Evolutionary conservation across 1,140 invertebrate genomes (phyloP).

Genomic region (Drosophila sucinea): DNA sequence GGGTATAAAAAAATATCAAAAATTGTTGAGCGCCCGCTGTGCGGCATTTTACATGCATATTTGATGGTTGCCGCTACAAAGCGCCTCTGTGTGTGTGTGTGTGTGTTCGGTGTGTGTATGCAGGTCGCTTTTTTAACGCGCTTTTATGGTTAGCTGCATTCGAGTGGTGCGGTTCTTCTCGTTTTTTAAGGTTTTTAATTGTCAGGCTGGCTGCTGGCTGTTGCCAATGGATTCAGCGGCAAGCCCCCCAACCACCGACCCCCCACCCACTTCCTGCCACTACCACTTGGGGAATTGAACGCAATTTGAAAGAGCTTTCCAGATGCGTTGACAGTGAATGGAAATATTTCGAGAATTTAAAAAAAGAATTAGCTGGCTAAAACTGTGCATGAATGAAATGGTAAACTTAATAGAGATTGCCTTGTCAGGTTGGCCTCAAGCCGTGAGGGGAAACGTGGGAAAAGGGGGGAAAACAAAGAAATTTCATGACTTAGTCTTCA

Average conservation of each 20-base stretch:
- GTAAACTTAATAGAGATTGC: neutral
- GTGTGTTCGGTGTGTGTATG: constrained; percentile 33
- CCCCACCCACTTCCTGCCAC: too few species aligned
- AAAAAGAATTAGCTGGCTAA: constrained; percentile 9
- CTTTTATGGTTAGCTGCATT: constrained; percentile 73
- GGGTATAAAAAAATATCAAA: constrained; percentile 18
- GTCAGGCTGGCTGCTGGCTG: constrained; percentile 38
- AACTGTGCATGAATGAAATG: neutral
- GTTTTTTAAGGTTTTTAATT: constrained; percentile 56
- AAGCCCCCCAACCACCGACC: too few species aligned
- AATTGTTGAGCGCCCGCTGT: constrained; percentile 51
- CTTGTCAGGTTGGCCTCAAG: neutral
- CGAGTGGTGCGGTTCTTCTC: constrained; percentile 29
- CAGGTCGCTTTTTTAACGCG: constrained; percentile 60
- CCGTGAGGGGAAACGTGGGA: too few species aligned
- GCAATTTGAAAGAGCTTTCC: constrained; percentile 65
- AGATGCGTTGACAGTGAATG: constrained; percentile 27
- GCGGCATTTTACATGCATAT: constrained; percentile 52
- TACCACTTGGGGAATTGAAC: constrained; percentile 14
- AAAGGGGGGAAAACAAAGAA: too few species aligned
- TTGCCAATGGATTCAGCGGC: neutral
- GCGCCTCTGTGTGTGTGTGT: neutral
- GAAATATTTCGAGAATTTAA: constrained; percentile 43
- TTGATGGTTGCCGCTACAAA: constrained; percentile 34
- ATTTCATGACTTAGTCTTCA: too few species aligned